Evolutionary conservation across 2,888 invertebrate species (phyloP), one percentile per base, ranked within the genome.

Genomic region (Scaptomyza reducta): DNA sequence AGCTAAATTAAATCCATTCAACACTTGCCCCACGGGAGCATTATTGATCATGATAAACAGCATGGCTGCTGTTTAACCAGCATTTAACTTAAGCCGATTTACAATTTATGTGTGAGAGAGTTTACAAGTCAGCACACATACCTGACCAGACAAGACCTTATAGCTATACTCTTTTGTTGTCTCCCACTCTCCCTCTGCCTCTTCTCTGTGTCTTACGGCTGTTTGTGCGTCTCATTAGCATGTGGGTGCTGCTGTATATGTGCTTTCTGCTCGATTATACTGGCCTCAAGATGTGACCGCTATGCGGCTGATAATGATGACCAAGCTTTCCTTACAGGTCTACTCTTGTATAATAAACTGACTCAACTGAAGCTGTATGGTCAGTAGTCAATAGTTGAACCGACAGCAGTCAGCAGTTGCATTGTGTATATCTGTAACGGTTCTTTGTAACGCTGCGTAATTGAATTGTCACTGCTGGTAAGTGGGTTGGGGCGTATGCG

Each of bases 41-140:
- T 70, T 64, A 33, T 40, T 10, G 73, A 58, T 70, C 65, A 56
- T 53, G 41, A 55, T 77, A 56, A 13, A 57, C 57, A 13, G 57
- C 57, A 13, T 60, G 60, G 22, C 42, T 63, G 73, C 61, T 77
- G 70, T 72, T 83, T 83, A 72, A 80, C 70, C 80, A 76, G 69
- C 80, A 80, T 80, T 83, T 78, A 86, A 73, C 72, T 74, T 76
- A 83, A 86, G 83, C 83, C 70, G 78, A 79, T 82, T 74, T 76
- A 72, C 76, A 64, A 78, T 83, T 74, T 71, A 69, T 75, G 63
- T 16, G 40, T 75, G 73, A 54, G 70, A 69, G 73, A 68, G 77
- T 49, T 46, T 14, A 31, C 61, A 73, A 64, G 60, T 42, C 54
- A 33, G 27, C 22, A 22, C 46, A 25, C 46, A 35, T 38, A 46